Evolutionary conservation across 2,797 vertebrate species (phyloP).

Genomic region (Squalus acanthias): DNA sequence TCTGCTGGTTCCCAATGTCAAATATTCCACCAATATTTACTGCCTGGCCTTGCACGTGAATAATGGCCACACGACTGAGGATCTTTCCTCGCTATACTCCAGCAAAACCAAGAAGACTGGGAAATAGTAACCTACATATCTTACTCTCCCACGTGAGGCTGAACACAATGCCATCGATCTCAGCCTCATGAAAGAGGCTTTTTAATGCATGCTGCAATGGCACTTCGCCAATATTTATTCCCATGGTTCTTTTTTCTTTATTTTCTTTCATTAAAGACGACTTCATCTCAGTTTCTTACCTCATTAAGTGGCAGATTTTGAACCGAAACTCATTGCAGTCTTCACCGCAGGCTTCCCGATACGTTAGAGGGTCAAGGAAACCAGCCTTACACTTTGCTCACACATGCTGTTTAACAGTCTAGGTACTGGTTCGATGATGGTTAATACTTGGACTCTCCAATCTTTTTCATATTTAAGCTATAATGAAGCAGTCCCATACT

Average conservation of each 20-base stretch:
- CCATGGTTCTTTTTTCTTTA: background rate
- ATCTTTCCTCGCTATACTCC: background rate
- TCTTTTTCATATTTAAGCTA: background rate
- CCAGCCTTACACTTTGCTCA: background rate
- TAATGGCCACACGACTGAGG: background rate
- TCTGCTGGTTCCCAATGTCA: background rate
- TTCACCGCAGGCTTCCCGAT: conserved; percentile 70
- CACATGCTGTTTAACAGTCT: background rate
- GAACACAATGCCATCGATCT: background rate
- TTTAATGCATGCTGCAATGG: background rate
- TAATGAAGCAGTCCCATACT: background rate
- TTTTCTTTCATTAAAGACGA: background rate
- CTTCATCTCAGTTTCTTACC: conserved; percentile 59
- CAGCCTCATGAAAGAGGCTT: background rate
- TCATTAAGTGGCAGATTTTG: conserved; percentile 93
- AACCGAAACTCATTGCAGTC: conserved; percentile 68
- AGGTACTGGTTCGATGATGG: too few relatives aligned
- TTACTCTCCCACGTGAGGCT: background rate
- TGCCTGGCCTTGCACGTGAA: background rate
- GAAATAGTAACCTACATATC: background rate
- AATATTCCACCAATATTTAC: background rate
- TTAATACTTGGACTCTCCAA: background rate
- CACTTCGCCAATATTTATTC: background rate
- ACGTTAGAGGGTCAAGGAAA: conserved; percentile 68
- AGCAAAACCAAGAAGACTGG: background rate